Evolutionary conservation across 2,888 invertebrate species (phyloP).

Genomic region (Allophyes oxyacanthae): DNA sequence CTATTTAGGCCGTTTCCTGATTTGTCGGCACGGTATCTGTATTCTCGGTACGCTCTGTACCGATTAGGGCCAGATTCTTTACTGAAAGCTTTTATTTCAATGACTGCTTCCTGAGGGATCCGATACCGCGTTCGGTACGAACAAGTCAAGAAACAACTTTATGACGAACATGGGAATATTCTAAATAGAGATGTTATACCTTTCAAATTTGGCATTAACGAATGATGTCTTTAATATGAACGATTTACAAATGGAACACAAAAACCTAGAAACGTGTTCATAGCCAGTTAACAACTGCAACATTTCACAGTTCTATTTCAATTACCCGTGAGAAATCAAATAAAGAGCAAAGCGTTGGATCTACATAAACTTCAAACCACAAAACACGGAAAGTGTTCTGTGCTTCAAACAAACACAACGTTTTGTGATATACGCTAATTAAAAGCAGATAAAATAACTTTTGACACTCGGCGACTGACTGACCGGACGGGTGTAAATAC

Average conservation of each 20-base stretch:
- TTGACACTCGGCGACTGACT: slow-evolving; percentile 22
- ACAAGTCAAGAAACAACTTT: too few relatives aligned
- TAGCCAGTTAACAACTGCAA: slow-evolving; percentile 10
- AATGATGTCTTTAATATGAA: neutral
- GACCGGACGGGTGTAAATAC: slow-evolving; percentile 28
- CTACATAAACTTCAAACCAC: slow-evolving; percentile 35
- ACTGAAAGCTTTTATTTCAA: too few relatives aligned
- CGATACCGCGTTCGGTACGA: too few relatives aligned
- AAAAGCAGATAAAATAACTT: slow-evolving; percentile 14
- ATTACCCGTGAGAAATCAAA: slow-evolving; percentile 22
- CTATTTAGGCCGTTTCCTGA: too few relatives aligned
- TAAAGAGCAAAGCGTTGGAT: slow-evolving; percentile 4
- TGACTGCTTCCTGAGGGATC: too few relatives aligned
- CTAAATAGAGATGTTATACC: too few relatives aligned
- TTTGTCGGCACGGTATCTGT: too few relatives aligned
- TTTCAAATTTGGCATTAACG: too few relatives aligned
- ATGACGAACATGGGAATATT: too few relatives aligned
- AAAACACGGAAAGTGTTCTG: too few relatives aligned
- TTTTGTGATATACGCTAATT: slow-evolving; percentile 22
- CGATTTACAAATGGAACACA: neutral
- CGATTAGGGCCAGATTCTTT: too few relatives aligned
- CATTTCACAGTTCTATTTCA: slow-evolving; percentile 22
- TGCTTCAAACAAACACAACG: slow-evolving; percentile 30
- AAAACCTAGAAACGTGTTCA: slow-evolving; percentile 15
- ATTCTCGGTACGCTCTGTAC: too few relatives aligned